Evolutionary conservation across 2,797 vertebrate genomes (phyloP).

Genomic region (Lutjanus argentimaculatus): DNA sequence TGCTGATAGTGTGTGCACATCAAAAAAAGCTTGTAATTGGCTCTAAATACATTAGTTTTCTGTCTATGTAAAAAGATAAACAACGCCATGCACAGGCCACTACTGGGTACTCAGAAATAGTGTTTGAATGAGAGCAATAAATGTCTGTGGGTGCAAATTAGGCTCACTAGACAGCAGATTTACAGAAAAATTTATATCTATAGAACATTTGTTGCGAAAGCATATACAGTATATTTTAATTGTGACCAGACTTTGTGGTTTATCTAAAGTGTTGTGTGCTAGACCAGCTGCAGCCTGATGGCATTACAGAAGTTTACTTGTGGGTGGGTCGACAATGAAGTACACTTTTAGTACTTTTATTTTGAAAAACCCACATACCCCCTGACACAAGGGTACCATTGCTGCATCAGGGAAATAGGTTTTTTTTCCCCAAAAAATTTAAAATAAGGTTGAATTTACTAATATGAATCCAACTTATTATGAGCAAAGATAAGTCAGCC

Average conservation of each 20-base stretch:
- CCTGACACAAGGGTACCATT: no score
- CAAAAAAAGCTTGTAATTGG: background rate
- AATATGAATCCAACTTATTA: no score
- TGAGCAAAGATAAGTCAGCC: no score
- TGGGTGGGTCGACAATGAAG: background rate
- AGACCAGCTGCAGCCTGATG: background rate
- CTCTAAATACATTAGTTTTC: conserved; percentile 1
- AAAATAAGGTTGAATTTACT: no score
- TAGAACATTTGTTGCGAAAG: background rate
- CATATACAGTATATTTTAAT: background rate
- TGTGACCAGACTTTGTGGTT: background rate
- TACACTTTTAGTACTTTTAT: background rate
- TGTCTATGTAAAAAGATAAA: conserved; percentile 3
- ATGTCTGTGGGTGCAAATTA: background rate
- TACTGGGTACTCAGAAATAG: background rate
- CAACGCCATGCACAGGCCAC: background rate
- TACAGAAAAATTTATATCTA: background rate
- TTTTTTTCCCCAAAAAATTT: no score
- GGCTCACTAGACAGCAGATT: background rate
- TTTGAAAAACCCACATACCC: background rate
- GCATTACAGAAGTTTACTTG: background rate
- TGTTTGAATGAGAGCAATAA: conserved; percentile 11
- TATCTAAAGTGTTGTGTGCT: no score
- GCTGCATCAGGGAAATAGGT: no score
- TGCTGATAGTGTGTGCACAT: conserved; percentile 12